Base-by-base conservation (phyloP, 2,113 vertebrate genomes). In the Elephantulus edwardii region DNA sequence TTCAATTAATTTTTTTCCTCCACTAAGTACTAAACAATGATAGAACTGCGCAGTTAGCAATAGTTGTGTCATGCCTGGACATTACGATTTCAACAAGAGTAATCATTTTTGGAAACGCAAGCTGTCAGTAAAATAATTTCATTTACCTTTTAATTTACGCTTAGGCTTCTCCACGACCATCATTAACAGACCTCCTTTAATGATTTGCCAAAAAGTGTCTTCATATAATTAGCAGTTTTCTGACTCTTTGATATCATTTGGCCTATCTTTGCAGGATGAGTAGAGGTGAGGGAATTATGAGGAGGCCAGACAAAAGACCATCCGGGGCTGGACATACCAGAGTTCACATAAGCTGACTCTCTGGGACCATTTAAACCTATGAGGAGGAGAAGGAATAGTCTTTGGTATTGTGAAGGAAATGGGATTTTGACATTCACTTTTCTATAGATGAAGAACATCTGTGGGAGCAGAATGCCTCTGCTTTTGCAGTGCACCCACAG, bases 1-100 rank as follows among this genome's bases (percentile, higher is more conserved):
- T 97, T 90, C 83, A 86, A 66, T 89, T 91, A 96, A 35, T 91
- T 64, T 95, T 95, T 88, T 94, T 62, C 30, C 91, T 86, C 74
- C 13, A 74, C 83, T 46, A 93, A 82, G 78, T 93, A 35, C 56
- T 92, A 71, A 90, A 70, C 56, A 86, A 95, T 68, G 70, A 95
- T 90, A 66, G 91, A 93, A 96, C 88, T 82, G 68, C 81, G 8
- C 87, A 83, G 72, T 83, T 88, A 92, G 95, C 90, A 90, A 87
- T 64, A 40, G 50, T 78, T 72, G 86, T 93, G 30, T 87, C 80
- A 75, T 46, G 79, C 44, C 40, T 83, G 70, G 88, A 96, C 95
- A 70, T 52, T 96, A 71, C 88, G 52, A 28, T 78, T 96, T 95
- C 40, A 96, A 26, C 68, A 89, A 83, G 46, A 72, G n/a, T 54